These are phyloP conservation scores for Patiria miniata DNA, from an alignment of 35 echinoderm and acorn worm species.

Conservation along the genomic window DNA sequence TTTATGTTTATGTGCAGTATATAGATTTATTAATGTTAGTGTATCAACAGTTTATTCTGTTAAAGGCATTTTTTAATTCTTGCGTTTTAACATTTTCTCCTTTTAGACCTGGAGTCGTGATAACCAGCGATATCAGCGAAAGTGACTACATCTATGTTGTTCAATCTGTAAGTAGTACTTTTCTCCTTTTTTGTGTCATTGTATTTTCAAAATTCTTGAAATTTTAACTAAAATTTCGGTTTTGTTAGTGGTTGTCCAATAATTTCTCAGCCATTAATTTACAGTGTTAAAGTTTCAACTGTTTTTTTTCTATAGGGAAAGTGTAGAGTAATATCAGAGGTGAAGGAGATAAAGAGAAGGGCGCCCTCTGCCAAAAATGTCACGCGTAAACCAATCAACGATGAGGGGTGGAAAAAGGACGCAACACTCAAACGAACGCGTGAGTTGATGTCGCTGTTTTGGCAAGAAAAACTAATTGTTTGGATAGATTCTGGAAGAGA, in stretches of 20 bases:
- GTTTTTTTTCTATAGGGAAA: constrained; percentile 49
- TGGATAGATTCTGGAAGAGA: too few relatives aligned
- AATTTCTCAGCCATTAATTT: too few relatives aligned
- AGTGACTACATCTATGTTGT: constrained; percentile 78
- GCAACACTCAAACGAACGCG: constrained; percentile 59
- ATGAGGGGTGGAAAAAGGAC: constrained; percentile 68
- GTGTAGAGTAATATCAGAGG: constrained; percentile 62
- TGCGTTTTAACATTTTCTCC: background rate
- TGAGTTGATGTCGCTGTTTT: constrained; percentile 44
- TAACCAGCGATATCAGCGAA: constrained; percentile 62
- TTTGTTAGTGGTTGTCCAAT: too few relatives aligned
- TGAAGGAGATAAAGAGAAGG: constrained; percentile 41
- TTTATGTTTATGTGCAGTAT: too few relatives aligned
- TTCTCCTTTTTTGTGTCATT: background rate
- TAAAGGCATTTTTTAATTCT: too few relatives aligned
- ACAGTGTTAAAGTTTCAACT: too few relatives aligned
- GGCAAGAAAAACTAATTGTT: too few relatives aligned
- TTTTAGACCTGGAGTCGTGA: constrained; percentile 52
- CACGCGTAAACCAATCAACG: constrained; percentile 15
- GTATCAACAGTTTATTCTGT: too few relatives aligned
- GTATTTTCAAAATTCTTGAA: too few relatives aligned
- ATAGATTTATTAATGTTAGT: too few relatives aligned
- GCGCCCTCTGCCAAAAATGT: background rate
- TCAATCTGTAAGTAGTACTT: constrained; percentile 44
- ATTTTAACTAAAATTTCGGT: too few relatives aligned